Percentiles rank a stretch among this genome's conserved stretches.
Evolutionary conservation across 1,140 invertebrate species (phyloP).

Genomic region (Bombus balteatus): DNA sequence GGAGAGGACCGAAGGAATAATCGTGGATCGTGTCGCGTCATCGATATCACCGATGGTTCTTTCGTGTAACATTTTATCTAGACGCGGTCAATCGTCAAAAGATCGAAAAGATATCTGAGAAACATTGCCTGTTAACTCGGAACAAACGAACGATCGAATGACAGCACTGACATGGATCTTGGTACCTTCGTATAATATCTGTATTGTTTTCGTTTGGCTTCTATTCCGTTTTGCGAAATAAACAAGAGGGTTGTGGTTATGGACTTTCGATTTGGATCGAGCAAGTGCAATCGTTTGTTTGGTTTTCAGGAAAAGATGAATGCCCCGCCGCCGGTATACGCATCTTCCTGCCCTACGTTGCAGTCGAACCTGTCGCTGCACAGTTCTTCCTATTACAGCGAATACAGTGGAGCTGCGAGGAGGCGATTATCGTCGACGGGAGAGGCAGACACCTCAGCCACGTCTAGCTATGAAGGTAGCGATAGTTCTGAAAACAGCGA

Average conservation of each 20-base stretch:
- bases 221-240: not conserved
- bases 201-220: not conserved
- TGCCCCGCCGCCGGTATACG: conserved; percentile 70
- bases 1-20: not conserved
- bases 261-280: not conserved
- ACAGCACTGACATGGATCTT: not conserved
- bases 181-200: not conserved
- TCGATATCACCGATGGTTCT: too few relatives aligned
- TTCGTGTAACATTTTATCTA: not conserved
- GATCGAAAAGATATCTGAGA: not conserved
- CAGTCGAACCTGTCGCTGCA: conserved; percentile 76
- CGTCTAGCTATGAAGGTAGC: conserved; percentile 80
- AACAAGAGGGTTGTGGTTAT: not conserved
- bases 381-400: conserved; percentile 76
- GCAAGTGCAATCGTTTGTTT: not conserved
- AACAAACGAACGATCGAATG: not conserved
- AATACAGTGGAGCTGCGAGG: conserved; percentile 75
- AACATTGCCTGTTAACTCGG: too few relatives aligned
- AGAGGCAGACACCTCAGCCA: conserved; percentile 83
- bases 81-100: not conserved
- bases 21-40: not conserved
- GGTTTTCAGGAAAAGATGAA: conserved; percentile 70
- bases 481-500: conserved; percentile 80
- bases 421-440: conserved; percentile 81
- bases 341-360: conserved; percentile 74